A percentile compares a stretch with the other conserved stretches of the same genome.
Conservation (phyloP, 53 echinoderm and acorn worm genomes). For the Luidia sarsii region DNA sequence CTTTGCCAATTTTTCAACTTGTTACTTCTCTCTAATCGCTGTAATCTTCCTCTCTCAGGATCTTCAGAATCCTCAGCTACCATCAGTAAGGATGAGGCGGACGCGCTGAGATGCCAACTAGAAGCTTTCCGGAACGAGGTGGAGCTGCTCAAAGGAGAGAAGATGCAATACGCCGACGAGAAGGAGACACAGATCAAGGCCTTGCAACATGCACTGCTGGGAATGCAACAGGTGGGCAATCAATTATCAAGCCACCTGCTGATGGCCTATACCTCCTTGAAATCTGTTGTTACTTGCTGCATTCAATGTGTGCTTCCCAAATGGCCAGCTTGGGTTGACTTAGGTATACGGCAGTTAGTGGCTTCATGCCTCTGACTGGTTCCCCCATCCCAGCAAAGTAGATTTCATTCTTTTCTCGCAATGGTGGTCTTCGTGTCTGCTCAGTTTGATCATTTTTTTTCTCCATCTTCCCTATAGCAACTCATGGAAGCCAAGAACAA, state of each 20-base stretch:
- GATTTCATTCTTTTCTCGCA: no score
- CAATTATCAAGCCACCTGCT: no score
- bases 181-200: constrained; percentile 96
- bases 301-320: no score
- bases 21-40: neutral
- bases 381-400: no score
- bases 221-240: constrained; percentile 96
- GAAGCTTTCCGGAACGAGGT: constrained; percentile 78
- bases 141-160: constrained; percentile 53
- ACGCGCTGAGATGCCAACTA: constrained; percentile 74
- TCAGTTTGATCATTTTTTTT: no score
- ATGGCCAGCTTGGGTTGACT: no score
- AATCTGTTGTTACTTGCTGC: no score
- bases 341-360: no score
- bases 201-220: constrained; percentile 84
- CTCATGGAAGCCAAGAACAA: constrained; percentile 89
- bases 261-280: no score
- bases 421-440: no score
- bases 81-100: constrained; percentile 57
- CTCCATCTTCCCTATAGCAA: constrained; percentile 63
- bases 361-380: no score
- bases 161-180: constrained; percentile 63
- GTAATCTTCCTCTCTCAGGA: neutral
- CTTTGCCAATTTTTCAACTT: no score
- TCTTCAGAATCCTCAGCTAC: neutral